Evolutionary conservation across 2,888 invertebrate genomes (phyloP), one percentile per base, ranked within the genome.

Genomic region (Papilio protenor): DNA sequence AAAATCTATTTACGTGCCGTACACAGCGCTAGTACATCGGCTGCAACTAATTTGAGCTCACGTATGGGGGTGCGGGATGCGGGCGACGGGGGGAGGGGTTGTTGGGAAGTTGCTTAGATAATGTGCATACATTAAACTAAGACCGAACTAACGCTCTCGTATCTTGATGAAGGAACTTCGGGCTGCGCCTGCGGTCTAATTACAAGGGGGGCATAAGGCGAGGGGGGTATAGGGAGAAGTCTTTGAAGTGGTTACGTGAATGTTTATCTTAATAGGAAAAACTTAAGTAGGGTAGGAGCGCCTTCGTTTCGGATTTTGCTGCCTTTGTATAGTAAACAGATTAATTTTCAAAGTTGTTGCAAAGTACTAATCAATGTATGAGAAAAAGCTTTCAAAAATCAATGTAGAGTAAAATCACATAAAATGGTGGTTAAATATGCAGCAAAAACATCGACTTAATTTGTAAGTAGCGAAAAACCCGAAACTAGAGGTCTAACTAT

Each of bases 111-210:
- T 92, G 92, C 93, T 94, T 94, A 94, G 94, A 93, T 94, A 94
- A 94, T 94, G 92, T 94, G 94, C 94, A 94, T 94, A 94, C 92
- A 94, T 94, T 94, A 94, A 94, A 94, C 93, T 93, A 91, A 91
- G 91, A 88, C 90, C 87, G 88, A 94, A 94, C 94, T 94, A 94
- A 91, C 92, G 91, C 90, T 85, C 84, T 84, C 89, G 91, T 90
- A 90, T 90, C 92, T 91, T 93, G 94, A 94, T 94, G 93, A 93
- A 90, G 90, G 91, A 94, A 93, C 90, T 94, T 93, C 86, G 88
- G 84, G 87, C 70, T 75, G 72, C 89, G 89, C 89, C 90, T 85
- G 88, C 87, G 89, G 89, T 91, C 92, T 93, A 92, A 94, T 94
- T 93, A 94, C 86, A 84, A 88, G 88, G 88, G 84, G 87, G 87